phyloP scores from a whole-genome alignment of 2,888 invertebrate species.

The Cryptocheilus praepositus region DNA sequence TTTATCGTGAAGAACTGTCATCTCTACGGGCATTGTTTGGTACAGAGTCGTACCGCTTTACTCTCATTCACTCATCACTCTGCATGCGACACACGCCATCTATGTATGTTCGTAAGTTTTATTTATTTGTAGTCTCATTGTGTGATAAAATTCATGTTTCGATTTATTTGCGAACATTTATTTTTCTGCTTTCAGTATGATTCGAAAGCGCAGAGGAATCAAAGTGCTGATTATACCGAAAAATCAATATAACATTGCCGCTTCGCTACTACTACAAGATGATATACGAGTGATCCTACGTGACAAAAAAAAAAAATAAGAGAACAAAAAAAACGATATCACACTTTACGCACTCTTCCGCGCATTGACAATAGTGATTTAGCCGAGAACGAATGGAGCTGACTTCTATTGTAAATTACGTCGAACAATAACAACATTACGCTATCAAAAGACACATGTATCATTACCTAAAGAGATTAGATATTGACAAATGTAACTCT shows the following conservation, averaged over 20 bases:
- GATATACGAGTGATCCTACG: conserved; percentile 36
- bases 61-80: conserved; percentile 48
- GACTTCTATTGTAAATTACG: conserved; percentile 25
- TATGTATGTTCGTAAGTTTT: conserved; percentile 64
- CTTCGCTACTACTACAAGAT: conserved; percentile 56
- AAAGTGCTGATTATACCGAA: conserved; percentile 51
- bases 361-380: conserved; percentile 41
- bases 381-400: conserved; percentile 20
- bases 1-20: background rate
- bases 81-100: conserved; percentile 63
- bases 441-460: conserved; percentile 22
- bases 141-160: conserved; percentile 50
- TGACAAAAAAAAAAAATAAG: conserved; percentile 1
- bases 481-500: conserved; percentile 14
- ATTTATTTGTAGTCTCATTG: conserved; percentile 66
- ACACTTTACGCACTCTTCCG: background rate
- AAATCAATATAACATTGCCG: conserved; percentile 46
- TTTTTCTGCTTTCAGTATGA: conserved; percentile 61
- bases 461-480: conserved; percentile 23
- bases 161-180: conserved; percentile 56
- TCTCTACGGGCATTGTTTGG: conserved; percentile 45
- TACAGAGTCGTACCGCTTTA: conserved; percentile 44
- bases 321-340: conserved; percentile 38
- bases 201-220: conserved; percentile 54
- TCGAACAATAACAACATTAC: conserved; percentile 18